Conservation (phyloP, 2,113 vertebrate genomes). For the Sardina pilchardus region DNA sequence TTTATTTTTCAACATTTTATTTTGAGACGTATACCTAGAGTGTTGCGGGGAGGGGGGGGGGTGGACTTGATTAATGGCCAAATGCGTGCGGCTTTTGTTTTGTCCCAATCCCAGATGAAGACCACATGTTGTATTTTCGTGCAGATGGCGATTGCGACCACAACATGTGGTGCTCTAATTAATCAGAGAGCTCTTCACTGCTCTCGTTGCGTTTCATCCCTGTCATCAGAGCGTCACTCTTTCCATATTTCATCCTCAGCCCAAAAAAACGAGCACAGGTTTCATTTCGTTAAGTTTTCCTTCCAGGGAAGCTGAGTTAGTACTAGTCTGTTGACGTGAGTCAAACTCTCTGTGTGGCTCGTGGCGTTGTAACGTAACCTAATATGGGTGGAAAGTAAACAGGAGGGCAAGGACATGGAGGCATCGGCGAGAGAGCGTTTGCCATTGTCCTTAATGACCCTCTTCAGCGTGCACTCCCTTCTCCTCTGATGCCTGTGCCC, state of each 20-base stretch:
- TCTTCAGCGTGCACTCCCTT: not conserved
- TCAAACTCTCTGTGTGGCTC: not conserved
- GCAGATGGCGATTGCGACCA: slow-evolving; percentile 31
- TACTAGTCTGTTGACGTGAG: not conserved
- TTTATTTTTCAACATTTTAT: not conserved
- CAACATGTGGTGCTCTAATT: slow-evolving; percentile 30
- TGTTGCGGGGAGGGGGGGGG: not conserved
- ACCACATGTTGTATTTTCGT: slow-evolving; percentile 24
- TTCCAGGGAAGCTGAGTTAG: not conserved
- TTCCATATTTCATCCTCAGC: not conserved
- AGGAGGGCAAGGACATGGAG: not conserved
- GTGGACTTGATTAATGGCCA: slow-evolving; percentile 20
- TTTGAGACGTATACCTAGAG: not conserved
- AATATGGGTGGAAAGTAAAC: not conserved
- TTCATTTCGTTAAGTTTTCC: not conserved
- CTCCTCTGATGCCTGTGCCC: not conserved
- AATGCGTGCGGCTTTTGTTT: not conserved
- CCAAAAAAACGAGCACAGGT: not conserved
- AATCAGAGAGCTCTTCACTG: not conserved
- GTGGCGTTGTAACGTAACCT: not conserved
- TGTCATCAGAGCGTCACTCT: not conserved
- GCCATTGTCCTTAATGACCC: not conserved
- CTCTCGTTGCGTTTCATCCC: slow-evolving; percentile 1
- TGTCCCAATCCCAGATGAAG: not conserved
- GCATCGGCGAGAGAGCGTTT: not conserved